Base-by-base conservation (phyloP, 1,140 invertebrate genomes). In the Zaprionus nigranus region DNA sequence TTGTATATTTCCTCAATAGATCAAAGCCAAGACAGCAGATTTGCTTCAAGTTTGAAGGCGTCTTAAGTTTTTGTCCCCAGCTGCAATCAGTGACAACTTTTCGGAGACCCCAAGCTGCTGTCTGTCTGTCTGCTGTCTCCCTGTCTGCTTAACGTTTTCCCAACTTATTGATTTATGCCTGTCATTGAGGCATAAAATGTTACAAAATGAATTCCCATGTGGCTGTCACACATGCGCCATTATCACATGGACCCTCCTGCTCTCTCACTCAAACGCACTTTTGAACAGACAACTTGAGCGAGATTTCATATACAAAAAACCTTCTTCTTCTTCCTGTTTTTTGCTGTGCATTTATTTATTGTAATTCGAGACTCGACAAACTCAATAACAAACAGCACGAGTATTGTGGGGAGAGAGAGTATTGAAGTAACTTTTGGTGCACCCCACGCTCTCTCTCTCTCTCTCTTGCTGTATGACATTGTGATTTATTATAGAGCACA, bases 81-180 rank as follows among this genome's bases (percentile, higher is more conserved):
- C 53, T 77, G 60, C 40, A 74, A 62, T 43, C 53, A 51, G 38
- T 22, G 20, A 59, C 53, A 82, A 72, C 59, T 83, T 67, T 61
- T 59, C 24, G 13, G 5, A 58, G 13, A 5, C 60, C 40, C n/a
- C 59, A 30, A 61, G 24, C 38, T 57, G 51, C 49, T 38, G 24
- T 30, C 1, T 7, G 7, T 9, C 28, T 30, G 28, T 26, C 30
- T 51, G 62, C 12, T 68, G 24, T 30, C 1, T 7, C 28, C 3
- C 28, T 30, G 28, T 26, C 30, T 51, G 62, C 12, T 68, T 43
- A 65, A 38, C 62, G 61, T 36, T 54, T 78, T 72, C 3, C 30
- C 49, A 68, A 78, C 57, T 83, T 87, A 87, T 87, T 87, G 83
- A 87, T 87, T 87, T 87, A 87, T 88, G 81, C 78, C 78, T 69